Percentiles rank a stretch among this genome's conserved stretches.
Conservation (phyloP, 2,797 vertebrate genomes). For the Intellagama lesueurii region DNA sequence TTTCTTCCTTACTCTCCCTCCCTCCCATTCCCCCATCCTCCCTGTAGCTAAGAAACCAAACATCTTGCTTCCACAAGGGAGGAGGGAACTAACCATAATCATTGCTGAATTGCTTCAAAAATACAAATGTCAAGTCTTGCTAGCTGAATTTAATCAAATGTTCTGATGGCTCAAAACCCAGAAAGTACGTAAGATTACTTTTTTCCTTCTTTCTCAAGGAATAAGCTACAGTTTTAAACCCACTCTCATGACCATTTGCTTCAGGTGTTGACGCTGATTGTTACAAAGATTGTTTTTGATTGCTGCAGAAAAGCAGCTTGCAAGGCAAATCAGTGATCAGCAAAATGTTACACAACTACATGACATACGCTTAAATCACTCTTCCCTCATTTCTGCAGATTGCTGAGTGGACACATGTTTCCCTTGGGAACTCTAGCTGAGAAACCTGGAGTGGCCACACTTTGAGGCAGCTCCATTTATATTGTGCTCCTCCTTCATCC, state of each 20-base stretch:
- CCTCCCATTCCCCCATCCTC: too few relatives aligned
- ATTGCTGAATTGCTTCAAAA: background rate
- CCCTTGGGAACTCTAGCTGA: background rate
- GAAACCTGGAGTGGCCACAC: background rate
- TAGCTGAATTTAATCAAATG: background rate
- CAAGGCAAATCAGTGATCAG: background rate
- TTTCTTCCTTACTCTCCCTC: too few relatives aligned
- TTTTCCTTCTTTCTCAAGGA: background rate
- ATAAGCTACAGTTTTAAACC: background rate
- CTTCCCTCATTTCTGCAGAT: background rate
- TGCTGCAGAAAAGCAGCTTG: background rate
- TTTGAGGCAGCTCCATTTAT: background rate
- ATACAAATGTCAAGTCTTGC: background rate
- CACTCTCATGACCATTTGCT: too few relatives aligned
- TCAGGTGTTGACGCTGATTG: background rate
- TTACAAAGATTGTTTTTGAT: background rate
- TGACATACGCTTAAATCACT: background rate
- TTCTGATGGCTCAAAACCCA: background rate
- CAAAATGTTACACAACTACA: background rate
- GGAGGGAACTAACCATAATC: background rate
- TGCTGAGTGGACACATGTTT: background rate
- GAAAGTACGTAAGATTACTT: background rate
- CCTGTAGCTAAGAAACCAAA: background rate
- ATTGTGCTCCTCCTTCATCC: background rate
- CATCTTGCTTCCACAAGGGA: background rate